Evolutionary conservation across 2,113 vertebrate species (phyloP), one percentile per base, ranked within the genome.

Genomic region (Sebastes fasciatus): DNA sequence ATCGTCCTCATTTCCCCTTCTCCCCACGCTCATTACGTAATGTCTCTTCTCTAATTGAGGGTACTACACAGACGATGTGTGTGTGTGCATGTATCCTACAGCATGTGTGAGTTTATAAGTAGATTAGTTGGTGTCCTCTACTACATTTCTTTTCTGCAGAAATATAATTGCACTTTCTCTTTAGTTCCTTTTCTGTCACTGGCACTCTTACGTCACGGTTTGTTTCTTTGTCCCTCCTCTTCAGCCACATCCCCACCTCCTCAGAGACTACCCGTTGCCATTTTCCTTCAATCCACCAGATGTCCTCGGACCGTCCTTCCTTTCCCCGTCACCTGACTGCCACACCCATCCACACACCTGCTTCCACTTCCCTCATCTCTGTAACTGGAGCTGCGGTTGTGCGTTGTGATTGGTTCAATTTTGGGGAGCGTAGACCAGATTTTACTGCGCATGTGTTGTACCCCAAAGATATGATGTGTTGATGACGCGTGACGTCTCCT

Each of bases 181-280:
- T 60, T 11, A 46, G 60, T 71, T 81, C 7, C 77, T 82, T 82
- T 64, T 58, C 73, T 74, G 63, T 80, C 76, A 70, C 73, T 52
- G 69, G 60, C 64, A 62, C 58, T 77, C 58, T 80, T 51, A 67
- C 78, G 57, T 60, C 57, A 12, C 13, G 6, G 58, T 34, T 11
- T 26, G 55, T 58, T 34, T 8, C 26, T 34, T 61, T 61, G 5
- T 61, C 34, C 23, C 26, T 61, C 58, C 55, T 61, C 13, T 34
- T 34, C 6, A 16, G 58, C 58, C n/a, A 58, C 55, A 58, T 58
- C 11, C 21, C 55, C 10, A 2, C 55, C 23, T 58, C 55, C 58
- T 61, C 58, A 6, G 58, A 60, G 11, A 60, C 12, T 6, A 34
- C 14, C 11, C 13, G 6, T 13, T 23, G 10, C 12, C 57, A 60